Evolutionary conservation across 2,113 vertebrate genomes (phyloP), one percentile per base, ranked within the genome.

Genomic region (human (Homo sapiens)): DNA sequence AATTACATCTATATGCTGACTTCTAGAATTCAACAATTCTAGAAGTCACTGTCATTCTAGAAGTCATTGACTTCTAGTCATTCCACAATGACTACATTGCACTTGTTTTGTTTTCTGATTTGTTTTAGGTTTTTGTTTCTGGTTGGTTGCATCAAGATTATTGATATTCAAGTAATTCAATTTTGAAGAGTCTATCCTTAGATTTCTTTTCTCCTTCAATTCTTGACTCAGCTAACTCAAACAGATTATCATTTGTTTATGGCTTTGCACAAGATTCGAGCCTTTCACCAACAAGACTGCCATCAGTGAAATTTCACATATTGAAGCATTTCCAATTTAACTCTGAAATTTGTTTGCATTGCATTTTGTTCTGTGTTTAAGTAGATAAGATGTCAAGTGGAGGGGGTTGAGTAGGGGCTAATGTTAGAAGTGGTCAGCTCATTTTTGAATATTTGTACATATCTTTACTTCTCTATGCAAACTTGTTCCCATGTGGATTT

Each of bases 141-240:
- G 22, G 1, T 59, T 23, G 27, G 57, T 18, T 6, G 16, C 17
- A 88, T 64, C 5, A 66, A 73, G 73, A 50, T 40, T 50, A n/a
- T 8, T 35, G 52, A 30, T 57, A 79, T 55, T 88, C 57, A 66
- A 78, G 73, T 89, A 79, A 96, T 64, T 27, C 35, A 89, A 18
- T 89, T 76, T 87, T 68, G 57, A 85, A 90, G n/a, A 94, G 50
- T 25, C 59, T 70, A 55, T 40, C 25, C 55, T 79, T 22, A 43
- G 38, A 89, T 79, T 79, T 93, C 40, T 84, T 93, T 90, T 85
- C 32, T 84, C 84, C 35, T 73, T 94, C 32, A 64, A 57, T 72
- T 78, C 50, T 88, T 79, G 23, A 94, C 45, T 79, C 45, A n/a
- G 14, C 16, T 25, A 64, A 92, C 22, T 80, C 72, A 79, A 84